phyloP scores from a whole-genome alignment of 2,888 invertebrate species.

The Meteorus cinctellus region DNA sequence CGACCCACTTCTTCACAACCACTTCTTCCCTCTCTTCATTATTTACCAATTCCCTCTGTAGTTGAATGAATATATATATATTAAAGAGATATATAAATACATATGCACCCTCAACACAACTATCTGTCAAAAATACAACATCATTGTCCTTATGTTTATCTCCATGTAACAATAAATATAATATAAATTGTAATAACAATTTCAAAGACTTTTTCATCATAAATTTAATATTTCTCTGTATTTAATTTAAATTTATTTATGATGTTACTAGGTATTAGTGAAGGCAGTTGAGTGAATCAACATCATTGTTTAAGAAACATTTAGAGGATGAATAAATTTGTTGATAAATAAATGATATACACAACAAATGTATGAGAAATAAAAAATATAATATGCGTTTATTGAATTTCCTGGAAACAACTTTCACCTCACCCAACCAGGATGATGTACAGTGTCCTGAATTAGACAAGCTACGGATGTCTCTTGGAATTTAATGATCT shows the following conservation, averaged over 20 bases:
- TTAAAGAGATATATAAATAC: not conserved
- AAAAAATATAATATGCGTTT: slow-evolving; percentile 40
- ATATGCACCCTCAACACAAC: not conserved
- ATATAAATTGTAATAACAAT: not conserved
- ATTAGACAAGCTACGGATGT: slow-evolving; percentile 29
- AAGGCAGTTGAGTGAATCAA: not conserved
- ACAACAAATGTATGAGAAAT: not conserved
- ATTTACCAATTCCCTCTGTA: not conserved
- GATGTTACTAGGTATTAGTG: not conserved
- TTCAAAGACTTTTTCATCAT: not conserved
- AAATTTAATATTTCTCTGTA: not conserved
- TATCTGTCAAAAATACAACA: no score
- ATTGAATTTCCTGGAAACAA: slow-evolving; percentile 41
- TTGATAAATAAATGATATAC: slow-evolving; percentile 25
- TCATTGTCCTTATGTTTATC: no score
- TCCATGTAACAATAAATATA: no score
- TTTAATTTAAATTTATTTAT: not conserved
- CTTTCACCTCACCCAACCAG: slow-evolving; percentile 51
- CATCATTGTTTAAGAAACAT: no score
- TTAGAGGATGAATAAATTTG: not conserved
- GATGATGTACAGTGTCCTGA: slow-evolving; percentile 50
- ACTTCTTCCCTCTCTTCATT: slow-evolving; percentile 43
- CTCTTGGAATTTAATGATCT: slow-evolving; percentile 39
- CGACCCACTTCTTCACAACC: slow-evolving; percentile 70
- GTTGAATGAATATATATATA: not conserved